Base-by-base conservation (phyloP, 2,888 invertebrate genomes). In the Archaeoteleia sp. region DNA sequence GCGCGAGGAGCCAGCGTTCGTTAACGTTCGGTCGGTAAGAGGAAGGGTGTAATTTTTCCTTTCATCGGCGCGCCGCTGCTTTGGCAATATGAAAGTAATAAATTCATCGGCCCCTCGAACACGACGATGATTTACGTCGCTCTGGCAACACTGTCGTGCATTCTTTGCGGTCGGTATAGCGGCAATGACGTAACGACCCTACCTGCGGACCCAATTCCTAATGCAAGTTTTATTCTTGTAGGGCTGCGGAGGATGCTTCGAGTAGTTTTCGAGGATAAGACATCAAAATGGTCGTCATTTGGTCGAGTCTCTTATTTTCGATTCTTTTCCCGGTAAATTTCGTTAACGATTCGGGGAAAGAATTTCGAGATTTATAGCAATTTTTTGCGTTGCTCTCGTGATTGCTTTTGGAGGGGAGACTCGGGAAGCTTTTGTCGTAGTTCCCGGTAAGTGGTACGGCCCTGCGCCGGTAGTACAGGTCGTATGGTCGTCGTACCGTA, bases 171-270 rank as follows among this genome's bases (percentile, higher is more conserved):
- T 79, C 75, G 71, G 58, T 74, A 74, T 78, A 75, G 77, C 77
- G 74, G 76, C 76, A 80, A 79, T 82, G 83, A 83, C 80, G 81
- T 82, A 83, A 82, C 79, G 74, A 78, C 75, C 76, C 78, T 83
- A 83, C 81, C 82, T 82, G 82, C 75, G 79, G 73, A 80, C 79
- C 80, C 77, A 77, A 79, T 81, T 82, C 77, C 74, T n/a, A n/a
- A n/a, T n/a, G n/a, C n/a, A n/a, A n/a, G n/a, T n/a, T n/a, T n/a
- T 71, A 62, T 65, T 15, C 9, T 29, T 60, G 70, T 43, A 68
- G 71, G 53, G 61, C 58, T 68, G 67, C 23, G 39, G 25, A n/a
- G n/a, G n/a, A n/a, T n/a, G n/a, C n/a, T n/a, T n/a, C n/a, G n/a
- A n/a, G n/a, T n/a, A n/a, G n/a, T n/a, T n/a, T n/a, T n/a, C n/a